Percentiles rank a stretch among this genome's conserved stretches.
These are phyloP conservation scores for Sterna hirundo DNA, from an alignment of 2,113 vertebrate species.

Conservation along the genomic window DNA sequence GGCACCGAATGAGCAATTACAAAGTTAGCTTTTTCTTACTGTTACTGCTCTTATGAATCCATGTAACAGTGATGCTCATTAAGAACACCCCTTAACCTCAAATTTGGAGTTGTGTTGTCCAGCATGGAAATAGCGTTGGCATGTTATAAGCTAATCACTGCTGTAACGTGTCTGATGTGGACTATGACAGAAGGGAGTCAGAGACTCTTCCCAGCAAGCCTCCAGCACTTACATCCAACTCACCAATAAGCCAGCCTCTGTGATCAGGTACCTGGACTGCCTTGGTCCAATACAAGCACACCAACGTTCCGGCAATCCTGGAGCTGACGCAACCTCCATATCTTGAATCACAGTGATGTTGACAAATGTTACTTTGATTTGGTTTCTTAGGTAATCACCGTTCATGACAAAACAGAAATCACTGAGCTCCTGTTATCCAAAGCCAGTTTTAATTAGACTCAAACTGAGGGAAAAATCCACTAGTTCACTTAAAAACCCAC, in stretches of 20 bases:
- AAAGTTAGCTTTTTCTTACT: not conserved
- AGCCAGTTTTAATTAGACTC: not conserved
- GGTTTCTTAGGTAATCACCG: not conserved
- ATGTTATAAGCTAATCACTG: not conserved
- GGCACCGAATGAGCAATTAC: not conserved
- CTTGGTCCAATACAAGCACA: not conserved
- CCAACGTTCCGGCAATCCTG: not conserved
- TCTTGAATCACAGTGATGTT: not conserved
- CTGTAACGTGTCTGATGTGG: not conserved
- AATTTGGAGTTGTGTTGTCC: not conserved
- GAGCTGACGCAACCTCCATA: not conserved
- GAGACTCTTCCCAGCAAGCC: not conserved
- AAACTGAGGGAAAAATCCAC: not conserved
- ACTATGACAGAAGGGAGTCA: not conserved
- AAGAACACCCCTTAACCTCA: not conserved
- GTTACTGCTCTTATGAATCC: not conserved
- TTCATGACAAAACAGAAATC: not conserved
- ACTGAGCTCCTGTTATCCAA: not conserved
- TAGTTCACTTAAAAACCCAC: not conserved
- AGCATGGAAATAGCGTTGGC: not conserved
- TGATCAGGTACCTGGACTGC: not conserved
- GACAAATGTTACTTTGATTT: not conserved
- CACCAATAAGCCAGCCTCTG: fast-evolving
- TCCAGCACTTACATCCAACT: not conserved
- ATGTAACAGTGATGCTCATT: not conserved